Conservation (phyloP, 1,140 invertebrate species). For the Neomicropteryx cornuta region DNA sequence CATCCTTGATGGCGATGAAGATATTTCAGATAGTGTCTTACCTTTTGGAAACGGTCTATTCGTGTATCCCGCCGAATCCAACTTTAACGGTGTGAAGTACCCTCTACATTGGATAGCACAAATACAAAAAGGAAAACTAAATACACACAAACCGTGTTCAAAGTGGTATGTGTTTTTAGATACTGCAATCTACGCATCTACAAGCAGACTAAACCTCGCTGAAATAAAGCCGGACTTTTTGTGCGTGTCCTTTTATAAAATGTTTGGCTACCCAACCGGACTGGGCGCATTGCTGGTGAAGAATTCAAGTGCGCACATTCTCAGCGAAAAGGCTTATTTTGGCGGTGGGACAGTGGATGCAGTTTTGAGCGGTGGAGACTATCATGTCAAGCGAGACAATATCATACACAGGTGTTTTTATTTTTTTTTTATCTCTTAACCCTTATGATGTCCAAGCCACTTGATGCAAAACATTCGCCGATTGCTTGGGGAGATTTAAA, state of each 20-base stretch:
- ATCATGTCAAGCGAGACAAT: constrained; percentile 52
- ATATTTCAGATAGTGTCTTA: constrained; percentile 8
- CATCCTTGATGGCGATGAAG: constrained; percentile 23
- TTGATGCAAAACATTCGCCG: too few species aligned
- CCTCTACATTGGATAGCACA: constrained; percentile 61
- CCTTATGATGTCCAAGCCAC: not conserved
- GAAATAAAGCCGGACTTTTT: constrained; percentile 76
- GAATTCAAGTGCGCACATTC: constrained; percentile 47
- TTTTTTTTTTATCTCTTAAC: constrained; percentile 4
- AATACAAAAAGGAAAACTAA: constrained; percentile 51
- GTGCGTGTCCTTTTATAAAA: constrained; percentile 92
- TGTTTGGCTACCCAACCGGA: constrained; percentile 96
- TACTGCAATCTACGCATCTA: constrained; percentile 73
- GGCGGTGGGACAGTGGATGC: constrained; percentile 88
- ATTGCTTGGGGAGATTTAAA: too few species aligned
- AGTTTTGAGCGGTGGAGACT: constrained; percentile 55
- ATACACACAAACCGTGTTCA: constrained; percentile 24
- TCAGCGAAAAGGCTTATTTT: constrained; percentile 68
- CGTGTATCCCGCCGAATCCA: constrained; percentile 85
- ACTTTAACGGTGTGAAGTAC: constrained; percentile 89
- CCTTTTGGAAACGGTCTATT: constrained; percentile 50
- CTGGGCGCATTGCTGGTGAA: constrained; percentile 77
- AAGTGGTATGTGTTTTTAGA: constrained; percentile 80
- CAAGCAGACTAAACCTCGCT: constrained; percentile 66
- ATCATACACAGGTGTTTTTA: constrained; percentile 56